phyloP scores from a whole-genome alignment of 2,888 invertebrate species.

The Dermolepida albohirtum region DNA sequence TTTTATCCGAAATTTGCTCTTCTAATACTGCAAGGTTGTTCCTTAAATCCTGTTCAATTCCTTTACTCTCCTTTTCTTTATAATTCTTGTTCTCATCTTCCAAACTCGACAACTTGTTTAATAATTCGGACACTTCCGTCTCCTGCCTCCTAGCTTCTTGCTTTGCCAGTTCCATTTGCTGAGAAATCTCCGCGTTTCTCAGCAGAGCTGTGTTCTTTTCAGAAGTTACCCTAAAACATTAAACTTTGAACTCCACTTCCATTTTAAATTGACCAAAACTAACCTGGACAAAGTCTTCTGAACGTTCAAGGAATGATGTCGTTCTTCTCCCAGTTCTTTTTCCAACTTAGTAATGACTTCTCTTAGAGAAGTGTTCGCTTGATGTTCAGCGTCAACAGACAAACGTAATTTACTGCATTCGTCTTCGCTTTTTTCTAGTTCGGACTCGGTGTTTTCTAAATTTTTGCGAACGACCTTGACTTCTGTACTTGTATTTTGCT shows the following conservation, averaged over 20 bases:
- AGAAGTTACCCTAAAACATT: conserved; percentile 71
- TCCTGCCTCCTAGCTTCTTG: conserved; percentile 80
- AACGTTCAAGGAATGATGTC: conserved; percentile 65
- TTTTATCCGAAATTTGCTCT: conserved; percentile 74
- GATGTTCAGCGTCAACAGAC: conserved; percentile 69
- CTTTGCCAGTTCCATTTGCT: conserved; percentile 80
- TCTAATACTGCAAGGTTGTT: conserved; percentile 69
- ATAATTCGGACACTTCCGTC: conserved; percentile 72
- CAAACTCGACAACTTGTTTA: conserved; percentile 68
- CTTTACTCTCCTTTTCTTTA: conserved; percentile 61
- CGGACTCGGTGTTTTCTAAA: conserved; percentile 63
- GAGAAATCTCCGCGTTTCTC: conserved; percentile 85
- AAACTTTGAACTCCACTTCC: neutral
- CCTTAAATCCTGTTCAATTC: conserved; percentile 67
- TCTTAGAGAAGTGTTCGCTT: conserved; percentile 66
- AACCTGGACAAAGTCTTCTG: conserved; percentile 64
- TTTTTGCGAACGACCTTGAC: conserved; percentile 62
- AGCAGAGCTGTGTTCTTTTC: conserved; percentile 82
- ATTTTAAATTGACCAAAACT: conserved; percentile 12
- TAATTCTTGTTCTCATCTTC: conserved; percentile 66
- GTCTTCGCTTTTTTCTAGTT: conserved; percentile 66
- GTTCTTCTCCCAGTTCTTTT: conserved; percentile 68
- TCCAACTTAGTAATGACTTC: conserved; percentile 68
- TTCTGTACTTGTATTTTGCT: conserved; percentile 60
- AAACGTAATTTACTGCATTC: conserved; percentile 67